phyloP scores from a whole-genome alignment of 2,888 invertebrate genomes.

The Lutraria lutraria region DNA sequence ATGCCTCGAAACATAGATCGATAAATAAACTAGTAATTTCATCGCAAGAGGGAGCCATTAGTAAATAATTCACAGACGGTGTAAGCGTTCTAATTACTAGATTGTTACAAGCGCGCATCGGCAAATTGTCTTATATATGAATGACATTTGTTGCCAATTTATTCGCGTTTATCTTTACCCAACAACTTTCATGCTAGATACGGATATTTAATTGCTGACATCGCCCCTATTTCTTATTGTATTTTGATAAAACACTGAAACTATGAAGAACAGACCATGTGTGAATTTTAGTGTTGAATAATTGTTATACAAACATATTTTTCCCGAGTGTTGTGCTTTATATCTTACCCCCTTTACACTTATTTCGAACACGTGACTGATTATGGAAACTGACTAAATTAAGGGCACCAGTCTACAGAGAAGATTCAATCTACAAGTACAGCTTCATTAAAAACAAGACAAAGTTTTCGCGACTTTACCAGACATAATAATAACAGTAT shows the following conservation, averaged over 20 bases:
- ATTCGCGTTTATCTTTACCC: constrained; percentile 14
- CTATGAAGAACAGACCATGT: neutral
- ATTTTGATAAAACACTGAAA: constrained; percentile 32
- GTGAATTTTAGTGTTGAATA: constrained; percentile 8
- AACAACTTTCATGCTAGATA: constrained; percentile 1
- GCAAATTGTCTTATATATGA: neutral
- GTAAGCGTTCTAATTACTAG: constrained; percentile 30
- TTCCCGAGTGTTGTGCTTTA: no score
- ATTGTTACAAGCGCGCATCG: constrained; percentile 13
- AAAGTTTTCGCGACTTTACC: no score
- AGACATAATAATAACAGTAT: no score
- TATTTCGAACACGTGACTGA: no score
- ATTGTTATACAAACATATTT: neutral
- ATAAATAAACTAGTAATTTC: neutral
- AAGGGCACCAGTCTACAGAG: no score
- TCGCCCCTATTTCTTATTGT: constrained; percentile 39
- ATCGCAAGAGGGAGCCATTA: constrained; percentile 5
- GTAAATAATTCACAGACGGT: constrained; percentile 19
- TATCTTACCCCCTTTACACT: no score
- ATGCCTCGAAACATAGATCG: neutral
- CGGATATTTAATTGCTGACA: constrained; percentile 28
- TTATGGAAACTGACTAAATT: no score
- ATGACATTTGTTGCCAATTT: constrained; percentile 44
- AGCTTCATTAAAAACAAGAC: no score
- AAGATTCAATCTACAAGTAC: no score